phyloP scores from a whole-genome alignment of 2,113 vertebrate genomes.

The Dissostichus mawsoni region DNA sequence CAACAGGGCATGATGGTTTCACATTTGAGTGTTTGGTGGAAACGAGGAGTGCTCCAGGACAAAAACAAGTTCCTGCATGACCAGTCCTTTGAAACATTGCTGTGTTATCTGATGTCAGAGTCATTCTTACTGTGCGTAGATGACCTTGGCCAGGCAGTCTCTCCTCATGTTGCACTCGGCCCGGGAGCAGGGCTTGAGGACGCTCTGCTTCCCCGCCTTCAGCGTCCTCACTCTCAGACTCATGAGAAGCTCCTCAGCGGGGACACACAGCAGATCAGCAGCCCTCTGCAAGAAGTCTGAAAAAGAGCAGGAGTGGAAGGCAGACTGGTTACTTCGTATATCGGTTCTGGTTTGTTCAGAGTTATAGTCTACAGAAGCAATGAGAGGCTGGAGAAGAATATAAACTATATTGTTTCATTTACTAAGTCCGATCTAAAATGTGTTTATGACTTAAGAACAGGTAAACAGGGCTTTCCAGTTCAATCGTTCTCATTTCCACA shows the following conservation, averaged over 20 bases:
- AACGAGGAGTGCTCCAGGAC: not conserved
- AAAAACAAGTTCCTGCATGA: conserved; percentile 14
- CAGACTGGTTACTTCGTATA: not conserved
- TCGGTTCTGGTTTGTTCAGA: not conserved
- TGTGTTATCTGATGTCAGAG: not conserved
- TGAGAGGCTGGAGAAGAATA: too few species aligned
- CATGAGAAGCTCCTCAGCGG: conserved; percentile 81
- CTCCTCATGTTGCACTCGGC: conserved; percentile 90
- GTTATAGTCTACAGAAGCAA: not conserved
- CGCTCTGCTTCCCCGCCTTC: conserved; percentile 90
- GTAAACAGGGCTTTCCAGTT: too few species aligned
- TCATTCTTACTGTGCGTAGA: conserved; percentile 86
- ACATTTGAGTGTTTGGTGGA: conserved; percentile 13
- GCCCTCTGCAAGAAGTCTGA: conserved; percentile 84
- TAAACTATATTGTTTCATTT: too few species aligned
- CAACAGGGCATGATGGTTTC: conserved; percentile 23
- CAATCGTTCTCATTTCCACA: too few species aligned
- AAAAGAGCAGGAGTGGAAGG: not conserved
- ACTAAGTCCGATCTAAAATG: too few species aligned
- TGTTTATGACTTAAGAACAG: too few species aligned
- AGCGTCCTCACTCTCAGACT: conserved; percentile 87
- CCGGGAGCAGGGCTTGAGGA: conserved; percentile 91
- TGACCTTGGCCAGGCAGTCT: conserved; percentile 94
- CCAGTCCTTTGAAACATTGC: not conserved
- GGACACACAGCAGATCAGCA: conserved; percentile 86